These are phyloP conservation scores for Epizoanthus rinbou DNA, from an alignment of 92 coral and sea anemone species.

Conservation along the genomic window DNA sequence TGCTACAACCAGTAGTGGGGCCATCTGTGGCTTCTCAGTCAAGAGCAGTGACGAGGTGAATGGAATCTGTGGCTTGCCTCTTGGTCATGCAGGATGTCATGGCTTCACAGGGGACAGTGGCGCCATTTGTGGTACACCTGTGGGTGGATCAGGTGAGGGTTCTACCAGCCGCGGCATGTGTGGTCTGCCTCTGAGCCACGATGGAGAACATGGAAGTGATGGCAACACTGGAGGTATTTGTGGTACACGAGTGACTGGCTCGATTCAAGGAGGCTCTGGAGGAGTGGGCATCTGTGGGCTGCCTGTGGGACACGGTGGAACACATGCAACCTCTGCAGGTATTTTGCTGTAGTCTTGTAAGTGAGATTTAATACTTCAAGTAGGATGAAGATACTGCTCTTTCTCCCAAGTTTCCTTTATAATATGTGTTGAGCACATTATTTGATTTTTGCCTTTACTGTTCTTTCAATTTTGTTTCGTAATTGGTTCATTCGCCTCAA, in stretches of 20 bases:
- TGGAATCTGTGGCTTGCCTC: constrained; percentile 7
- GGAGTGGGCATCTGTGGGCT: constrained; percentile 9
- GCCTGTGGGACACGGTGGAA: constrained; percentile 6
- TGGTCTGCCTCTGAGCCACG: background rate
- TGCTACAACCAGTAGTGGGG: constrained; percentile 4
- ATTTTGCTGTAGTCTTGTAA: background rate
- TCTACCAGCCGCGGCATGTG: constrained; percentile 3
- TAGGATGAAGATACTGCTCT: too few species aligned
- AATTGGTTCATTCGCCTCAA: too few species aligned
- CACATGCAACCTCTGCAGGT: background rate
- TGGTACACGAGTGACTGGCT: background rate
- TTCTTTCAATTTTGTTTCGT: too few species aligned
- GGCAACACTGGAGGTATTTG: constrained; percentile 26
- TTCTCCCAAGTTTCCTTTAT: too few species aligned
- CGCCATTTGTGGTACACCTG: background rate
- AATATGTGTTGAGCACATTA: too few species aligned
- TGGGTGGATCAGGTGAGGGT: background rate
- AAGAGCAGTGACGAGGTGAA: background rate
- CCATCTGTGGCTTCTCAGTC: constrained; percentile 8
- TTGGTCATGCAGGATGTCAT: background rate
- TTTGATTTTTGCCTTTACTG: too few species aligned
- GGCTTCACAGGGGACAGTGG: constrained; percentile 13
- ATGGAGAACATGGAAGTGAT: background rate
- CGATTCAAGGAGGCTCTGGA: background rate
- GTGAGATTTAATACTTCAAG: too few species aligned